Percentiles rank a stretch among this genome's conserved stretches.
Evolutionary conservation across 2,888 invertebrate species (phyloP).

Genomic region (Papilio protenor): DNA sequence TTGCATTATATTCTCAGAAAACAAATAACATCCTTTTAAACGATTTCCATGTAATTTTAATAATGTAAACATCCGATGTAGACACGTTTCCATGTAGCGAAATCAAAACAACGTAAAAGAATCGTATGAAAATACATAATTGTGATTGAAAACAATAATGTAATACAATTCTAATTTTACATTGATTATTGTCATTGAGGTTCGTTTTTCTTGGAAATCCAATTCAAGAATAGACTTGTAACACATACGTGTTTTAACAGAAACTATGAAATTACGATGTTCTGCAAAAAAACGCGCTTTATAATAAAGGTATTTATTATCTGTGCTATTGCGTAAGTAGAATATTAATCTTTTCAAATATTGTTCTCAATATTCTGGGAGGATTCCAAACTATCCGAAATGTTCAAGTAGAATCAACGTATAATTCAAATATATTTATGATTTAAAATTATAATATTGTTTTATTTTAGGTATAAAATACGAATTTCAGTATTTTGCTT

Average conservation of each 20-base stretch:
- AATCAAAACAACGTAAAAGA: background rate
- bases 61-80: constrained; percentile 13
- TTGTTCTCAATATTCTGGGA: constrained; percentile 26
- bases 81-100: constrained; percentile 6
- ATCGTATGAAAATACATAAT: background rate
- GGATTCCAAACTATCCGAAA: constrained; percentile 34
- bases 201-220: no score
- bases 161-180: no score
- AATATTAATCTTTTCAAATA: constrained; percentile 26
- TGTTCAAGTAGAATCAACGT: constrained; percentile 14
- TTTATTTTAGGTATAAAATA: background rate
- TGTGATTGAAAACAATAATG: background rate
- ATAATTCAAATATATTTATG: constrained; percentile 27
- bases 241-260: no score
- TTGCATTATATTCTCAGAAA: constrained; percentile 37
- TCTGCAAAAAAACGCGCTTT: no score
- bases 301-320: no score
- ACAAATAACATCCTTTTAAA: constrained; percentile 10
- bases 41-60: constrained; percentile 15
- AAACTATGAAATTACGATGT: no score
- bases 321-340: background rate
- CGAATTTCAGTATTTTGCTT: background rate
- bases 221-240: no score
- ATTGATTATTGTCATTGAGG: no score
- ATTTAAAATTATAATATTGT: background rate